phyloP scores from a whole-genome alignment of 2,113 vertebrate species.

The human (Homo sapiens) region GRCh38 chr13:107787001-107787500 shows the following conservation, averaged over 20 bases:
- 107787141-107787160: neutral
- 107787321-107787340: neutral
- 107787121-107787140: neutral
- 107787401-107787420: neutral
- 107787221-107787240: neutral
- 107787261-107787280: neutral
- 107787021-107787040: neutral
- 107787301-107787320: neutral
- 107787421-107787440: neutral
- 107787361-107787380: neutral
- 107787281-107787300: neutral
- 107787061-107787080: neutral
- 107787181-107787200: neutral
- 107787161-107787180: neutral
- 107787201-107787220: neutral
- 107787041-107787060: neutral
- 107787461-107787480: neutral
- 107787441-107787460: neutral
- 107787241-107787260: neutral
- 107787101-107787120: neutral
- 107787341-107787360: neutral
- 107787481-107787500: neutral
- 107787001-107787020: neutral
- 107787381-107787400: neutral
- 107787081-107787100: neutral